These are phyloP conservation scores for Pseudopleuronectes americanus DNA, from an alignment of 2,797 vertebrate genomes.

Conservation along the genomic window DNA sequence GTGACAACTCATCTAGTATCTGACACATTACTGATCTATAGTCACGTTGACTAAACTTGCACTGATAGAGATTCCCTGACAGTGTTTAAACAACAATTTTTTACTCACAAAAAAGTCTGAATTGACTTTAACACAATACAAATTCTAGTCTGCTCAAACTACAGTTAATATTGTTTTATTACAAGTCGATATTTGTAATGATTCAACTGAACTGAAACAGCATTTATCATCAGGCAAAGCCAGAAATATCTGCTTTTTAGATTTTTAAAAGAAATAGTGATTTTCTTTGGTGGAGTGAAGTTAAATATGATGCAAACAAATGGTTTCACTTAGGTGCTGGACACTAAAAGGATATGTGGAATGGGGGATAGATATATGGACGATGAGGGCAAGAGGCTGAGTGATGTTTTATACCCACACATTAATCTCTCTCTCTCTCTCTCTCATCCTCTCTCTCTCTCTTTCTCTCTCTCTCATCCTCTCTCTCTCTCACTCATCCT, in stretches of 20 bases:
- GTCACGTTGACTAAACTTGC: too few species aligned
- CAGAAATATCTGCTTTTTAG: constrained; percentile 27
- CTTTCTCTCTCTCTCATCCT: constrained; percentile 3
- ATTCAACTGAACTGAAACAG: constrained; percentile 30
- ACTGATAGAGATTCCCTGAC: too few species aligned
- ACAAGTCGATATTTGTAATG: neutral
- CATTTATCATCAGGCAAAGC: constrained; percentile 33
- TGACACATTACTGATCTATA: too few species aligned
- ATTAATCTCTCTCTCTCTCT: constrained; percentile 49
- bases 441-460: constrained; percentile 15
- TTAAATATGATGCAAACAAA: constrained; percentile 36
- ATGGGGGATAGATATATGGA: constrained; percentile 29
- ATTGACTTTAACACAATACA: too few species aligned
- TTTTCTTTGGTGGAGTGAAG: constrained; percentile 25
- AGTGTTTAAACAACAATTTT: neutral
- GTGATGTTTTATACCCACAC: constrained; percentile 57
- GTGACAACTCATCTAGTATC: too few species aligned
- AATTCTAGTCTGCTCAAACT: neutral
- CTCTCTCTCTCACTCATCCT: constrained; percentile 7
- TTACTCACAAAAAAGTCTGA: too few species aligned
- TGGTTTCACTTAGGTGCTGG: constrained; percentile 17
- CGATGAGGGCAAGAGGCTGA: constrained; percentile 49
- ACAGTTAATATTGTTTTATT: constrained; percentile 15
- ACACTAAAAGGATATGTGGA: constrained; percentile 40
- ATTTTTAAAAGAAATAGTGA: constrained; percentile 33